Conservation (phyloP, 2,113 vertebrate species). For the Leptocoma aspasia region DNA sequence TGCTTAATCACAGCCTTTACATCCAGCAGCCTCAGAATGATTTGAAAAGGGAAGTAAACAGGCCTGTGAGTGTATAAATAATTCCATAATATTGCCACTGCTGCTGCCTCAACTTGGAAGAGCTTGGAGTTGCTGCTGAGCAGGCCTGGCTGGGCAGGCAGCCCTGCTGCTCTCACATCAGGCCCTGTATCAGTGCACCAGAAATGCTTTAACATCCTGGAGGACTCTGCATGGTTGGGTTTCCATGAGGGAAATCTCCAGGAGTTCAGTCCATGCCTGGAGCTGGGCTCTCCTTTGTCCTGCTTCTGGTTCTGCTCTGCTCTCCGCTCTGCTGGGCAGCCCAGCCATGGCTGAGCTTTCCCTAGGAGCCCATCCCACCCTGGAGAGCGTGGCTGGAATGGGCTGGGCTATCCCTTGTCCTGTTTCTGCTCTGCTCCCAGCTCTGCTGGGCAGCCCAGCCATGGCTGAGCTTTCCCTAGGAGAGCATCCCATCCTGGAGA, state of each 20-base stretch:
- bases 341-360: not conserved
- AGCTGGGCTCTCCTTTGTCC: not conserved
- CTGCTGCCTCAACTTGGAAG: not conserved
- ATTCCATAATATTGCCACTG: not conserved
- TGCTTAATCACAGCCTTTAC: not conserved
- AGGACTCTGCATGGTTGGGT: not conserved
- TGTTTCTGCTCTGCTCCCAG: no score
- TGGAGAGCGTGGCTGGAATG: not conserved
- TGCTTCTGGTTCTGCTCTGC: accelerated
- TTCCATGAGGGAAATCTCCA: not conserved
- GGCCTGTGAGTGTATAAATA: not conserved
- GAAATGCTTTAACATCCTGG: not conserved
- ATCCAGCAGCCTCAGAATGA: not conserved
- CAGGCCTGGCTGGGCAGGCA: not conserved
- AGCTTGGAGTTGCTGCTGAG: not conserved
- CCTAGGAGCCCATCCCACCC: not conserved
- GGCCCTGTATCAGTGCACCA: not conserved
- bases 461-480: no score
- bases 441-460: no score
- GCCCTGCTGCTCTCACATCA: not conserved
- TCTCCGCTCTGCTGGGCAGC: not conserved
- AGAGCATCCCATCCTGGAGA: no score
- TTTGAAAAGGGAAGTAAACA: not conserved
- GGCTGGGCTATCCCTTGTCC: not conserved
- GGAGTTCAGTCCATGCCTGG: not conserved